Evolutionary conservation across 1,140 invertebrate species (phyloP), one percentile per base, ranked within the genome.

Genomic region (Bathynomus jamesi): DNA sequence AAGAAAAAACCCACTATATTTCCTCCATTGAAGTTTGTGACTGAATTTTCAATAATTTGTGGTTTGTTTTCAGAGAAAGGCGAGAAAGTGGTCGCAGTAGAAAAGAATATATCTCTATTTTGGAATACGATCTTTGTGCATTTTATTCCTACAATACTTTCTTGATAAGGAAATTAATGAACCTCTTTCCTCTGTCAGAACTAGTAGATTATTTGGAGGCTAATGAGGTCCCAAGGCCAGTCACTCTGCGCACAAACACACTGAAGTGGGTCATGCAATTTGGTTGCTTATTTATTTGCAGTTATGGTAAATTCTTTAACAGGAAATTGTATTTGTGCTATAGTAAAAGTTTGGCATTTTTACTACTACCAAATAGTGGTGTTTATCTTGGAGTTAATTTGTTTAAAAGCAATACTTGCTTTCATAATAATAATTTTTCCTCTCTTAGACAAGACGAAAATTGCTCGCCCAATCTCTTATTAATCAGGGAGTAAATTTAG

Each of bases 111-210:
- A 82, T 91, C 0, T 85, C 88, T 0, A 83, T 95, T 8, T 83
- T 99, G 25, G 85, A 86, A 64, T 87, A 87, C 76, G 96, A 99
- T 84, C 84, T 98, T 13, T 98, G 95, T 79, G 85, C 86, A n/a
- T 98, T 97, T 82, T 99, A 98, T 83, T 94, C 91, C 80, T 99
- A 99, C 79, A 99, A 99, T 85, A 88, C 91, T 72, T 99, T 93
- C 82, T 82, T 99, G 11, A 98, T 99, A 91, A 89, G 91, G 77
- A 91, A 91, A 81, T 83, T 99, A 5, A 93, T 99, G 87, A 88
- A 98, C 79, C 85, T 99, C 72, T 99, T 99, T 82, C 89, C 93
- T 10, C 81, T 94, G 0, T 87, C 87, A 71, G 95, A 98, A 82
- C 84, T 99, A 25, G 85, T 97, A 76, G 95, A 99, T 80, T 96